Evolutionary conservation across 2,113 vertebrate genomes (phyloP).

Genomic region (Sphyrna mokarran): DNA sequence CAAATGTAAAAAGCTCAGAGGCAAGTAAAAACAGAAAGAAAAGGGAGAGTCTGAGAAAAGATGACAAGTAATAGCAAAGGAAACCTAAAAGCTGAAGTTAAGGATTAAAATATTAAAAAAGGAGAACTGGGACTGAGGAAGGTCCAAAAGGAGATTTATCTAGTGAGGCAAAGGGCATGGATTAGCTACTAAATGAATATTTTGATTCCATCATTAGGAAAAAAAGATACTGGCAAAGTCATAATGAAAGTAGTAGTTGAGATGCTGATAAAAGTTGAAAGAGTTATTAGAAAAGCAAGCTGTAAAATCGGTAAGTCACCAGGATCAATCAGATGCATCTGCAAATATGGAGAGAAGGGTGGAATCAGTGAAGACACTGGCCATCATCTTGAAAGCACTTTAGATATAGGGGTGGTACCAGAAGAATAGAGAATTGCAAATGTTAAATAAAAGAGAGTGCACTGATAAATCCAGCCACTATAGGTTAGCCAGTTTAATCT

Average conservation of each 20-base stretch:
- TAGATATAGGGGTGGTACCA: background rate
- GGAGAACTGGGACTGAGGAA: background rate
- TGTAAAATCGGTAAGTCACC: background rate
- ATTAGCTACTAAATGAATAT: background rate
- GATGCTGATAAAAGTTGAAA: too few species aligned
- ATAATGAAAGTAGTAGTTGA: background rate
- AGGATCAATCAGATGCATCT: background rate
- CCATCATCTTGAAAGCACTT: background rate
- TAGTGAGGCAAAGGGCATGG: background rate
- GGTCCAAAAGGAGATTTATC: background rate
- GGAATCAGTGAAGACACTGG: background rate
- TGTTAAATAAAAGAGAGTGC: background rate
- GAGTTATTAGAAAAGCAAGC: background rate
- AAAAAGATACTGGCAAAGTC: background rate
- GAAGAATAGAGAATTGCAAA: background rate
- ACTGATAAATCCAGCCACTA: too few species aligned
- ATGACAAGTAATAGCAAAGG: background rate
- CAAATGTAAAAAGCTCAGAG: background rate
- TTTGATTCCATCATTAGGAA: background rate
- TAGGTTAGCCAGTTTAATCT: too few species aligned
- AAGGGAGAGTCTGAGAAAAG: background rate
- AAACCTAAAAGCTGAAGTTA: background rate
- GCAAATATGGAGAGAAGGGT: background rate
- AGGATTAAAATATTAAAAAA: too few species aligned
- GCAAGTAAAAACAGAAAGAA: background rate